Conservation (phyloP, 2,797 vertebrate species). For the Rousettus madagascariensis region DNA sequence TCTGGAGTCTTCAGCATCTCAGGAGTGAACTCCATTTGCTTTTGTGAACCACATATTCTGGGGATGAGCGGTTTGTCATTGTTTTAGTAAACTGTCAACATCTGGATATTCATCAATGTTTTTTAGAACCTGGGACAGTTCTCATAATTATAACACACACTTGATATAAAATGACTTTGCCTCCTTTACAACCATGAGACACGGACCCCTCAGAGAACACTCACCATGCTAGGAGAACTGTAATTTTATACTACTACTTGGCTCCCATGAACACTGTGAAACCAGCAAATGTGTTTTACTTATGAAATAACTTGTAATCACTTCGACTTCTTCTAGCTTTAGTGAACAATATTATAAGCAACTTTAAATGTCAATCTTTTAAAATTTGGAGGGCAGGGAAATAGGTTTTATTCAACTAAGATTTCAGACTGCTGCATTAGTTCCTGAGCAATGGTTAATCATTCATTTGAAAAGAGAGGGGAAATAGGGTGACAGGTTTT, state of each 20-base stretch:
- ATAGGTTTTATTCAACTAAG: slow-evolving; percentile 66
- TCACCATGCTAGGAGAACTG: neutral
- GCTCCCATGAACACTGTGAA: neutral
- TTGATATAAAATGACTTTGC: neutral
- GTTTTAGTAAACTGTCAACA: neutral
- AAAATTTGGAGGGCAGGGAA: neutral
- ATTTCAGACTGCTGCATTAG: slow-evolving; percentile 64
- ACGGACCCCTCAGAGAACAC: neutral
- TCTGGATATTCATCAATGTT: neutral
- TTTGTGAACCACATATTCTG: neutral
- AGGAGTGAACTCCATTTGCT: neutral
- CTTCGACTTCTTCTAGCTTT: slow-evolving; percentile 69
- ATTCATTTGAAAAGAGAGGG: slow-evolving; percentile 60
- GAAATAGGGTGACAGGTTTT: slow-evolving; percentile 70
- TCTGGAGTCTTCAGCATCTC: neutral
- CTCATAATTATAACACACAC: neutral
- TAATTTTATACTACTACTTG: neutral
- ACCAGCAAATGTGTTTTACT: neutral
- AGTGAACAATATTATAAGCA: slow-evolving; percentile 75
- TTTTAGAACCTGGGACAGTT: neutral
- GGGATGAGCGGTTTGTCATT: neutral
- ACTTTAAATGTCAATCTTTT: slow-evolving; percentile 68
- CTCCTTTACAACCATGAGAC: neutral
- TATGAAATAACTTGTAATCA: neutral
- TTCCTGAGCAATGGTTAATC: slow-evolving; percentile 71